Conservation (phyloP, 2,797 vertebrate species). For the Hozukius guyotensis region DNA sequence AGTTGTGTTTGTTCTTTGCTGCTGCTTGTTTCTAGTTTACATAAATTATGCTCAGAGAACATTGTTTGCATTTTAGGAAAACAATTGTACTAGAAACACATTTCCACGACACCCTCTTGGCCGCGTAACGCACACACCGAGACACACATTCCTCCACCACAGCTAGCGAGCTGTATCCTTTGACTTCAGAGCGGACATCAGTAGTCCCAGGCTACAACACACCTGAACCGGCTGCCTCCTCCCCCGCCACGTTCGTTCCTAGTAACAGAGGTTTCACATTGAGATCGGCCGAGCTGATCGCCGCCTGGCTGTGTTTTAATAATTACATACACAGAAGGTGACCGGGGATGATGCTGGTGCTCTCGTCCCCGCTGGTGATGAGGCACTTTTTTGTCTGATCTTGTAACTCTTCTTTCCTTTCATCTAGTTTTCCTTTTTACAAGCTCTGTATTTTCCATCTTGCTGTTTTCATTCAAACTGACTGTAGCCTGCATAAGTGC, state of each 20-base stretch:
- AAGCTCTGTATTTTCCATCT: background rate
- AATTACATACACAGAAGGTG: conserved; percentile 55
- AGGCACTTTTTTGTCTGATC: background rate
- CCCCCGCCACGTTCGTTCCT: conserved; percentile 33
- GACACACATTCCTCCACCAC: background rate
- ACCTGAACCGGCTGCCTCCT: conserved; percentile 25
- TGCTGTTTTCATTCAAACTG: background rate
- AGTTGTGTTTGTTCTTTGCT: background rate
- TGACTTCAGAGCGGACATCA: conserved; percentile 1
- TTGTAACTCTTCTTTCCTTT: background rate
- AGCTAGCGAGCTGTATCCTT: background rate
- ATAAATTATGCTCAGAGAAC: background rate
- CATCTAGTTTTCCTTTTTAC: background rate
- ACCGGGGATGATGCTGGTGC: conserved; percentile 21
- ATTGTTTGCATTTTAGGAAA: background rate
- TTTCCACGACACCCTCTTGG: background rate
- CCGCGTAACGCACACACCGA: background rate
- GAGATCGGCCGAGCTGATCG: background rate
- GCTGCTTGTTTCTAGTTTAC: background rate
- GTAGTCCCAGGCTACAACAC: conserved; percentile 15
- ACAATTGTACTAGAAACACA: background rate
- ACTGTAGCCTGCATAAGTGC: background rate
- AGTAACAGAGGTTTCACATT: background rate
- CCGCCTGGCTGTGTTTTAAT: conserved; percentile 51
- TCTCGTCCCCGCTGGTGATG: background rate